Percentiles rank a stretch among this genome's conserved stretches.
phyloP scores from a whole-genome alignment of 2,888 invertebrate species.

The Rutpela maculata region DNA sequence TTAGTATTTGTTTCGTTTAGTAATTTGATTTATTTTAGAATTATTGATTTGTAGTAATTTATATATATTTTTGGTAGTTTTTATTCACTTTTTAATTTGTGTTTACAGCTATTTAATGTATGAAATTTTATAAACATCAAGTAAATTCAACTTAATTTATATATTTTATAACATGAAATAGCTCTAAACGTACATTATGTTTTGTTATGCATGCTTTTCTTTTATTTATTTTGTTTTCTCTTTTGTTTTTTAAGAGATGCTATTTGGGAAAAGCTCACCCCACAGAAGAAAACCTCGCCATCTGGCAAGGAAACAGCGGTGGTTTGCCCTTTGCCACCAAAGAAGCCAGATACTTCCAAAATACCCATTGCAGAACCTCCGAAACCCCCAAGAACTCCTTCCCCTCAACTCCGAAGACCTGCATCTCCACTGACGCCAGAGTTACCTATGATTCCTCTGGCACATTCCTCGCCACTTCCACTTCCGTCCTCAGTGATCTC shows the following conservation, averaged over 20 bases:
- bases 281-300: slow-evolving; percentile 52
- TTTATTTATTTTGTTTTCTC: slow-evolving; percentile 56
- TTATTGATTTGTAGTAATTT: neutral
- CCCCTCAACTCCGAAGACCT: slow-evolving; percentile 37
- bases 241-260: slow-evolving; percentile 65
- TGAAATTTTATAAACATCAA: neutral
- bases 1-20: neutral
- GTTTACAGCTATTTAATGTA: slow-evolving; percentile 6
- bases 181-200: slow-evolving; percentile 11
- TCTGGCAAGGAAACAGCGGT: slow-evolving; percentile 57
- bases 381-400: slow-evolving; percentile 52
- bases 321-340: slow-evolving; percentile 56
- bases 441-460: slow-evolving; percentile 35
- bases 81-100: neutral
- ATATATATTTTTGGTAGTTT: neutral
- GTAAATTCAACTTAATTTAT: neutral
- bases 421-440: slow-evolving; percentile 47
- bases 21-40: neutral
- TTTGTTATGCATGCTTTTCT: slow-evolving; percentile 36
- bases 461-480: slow-evolving; percentile 32
- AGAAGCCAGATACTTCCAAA: slow-evolving; percentile 55
- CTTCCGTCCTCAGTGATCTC: no score
- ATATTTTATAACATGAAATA: neutral
- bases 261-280: slow-evolving; percentile 61
- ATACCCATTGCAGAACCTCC: slow-evolving; percentile 58